Evolutionary conservation across 2,888 invertebrate species (phyloP).

Genomic region (Cataglyphis albicans): DNA sequence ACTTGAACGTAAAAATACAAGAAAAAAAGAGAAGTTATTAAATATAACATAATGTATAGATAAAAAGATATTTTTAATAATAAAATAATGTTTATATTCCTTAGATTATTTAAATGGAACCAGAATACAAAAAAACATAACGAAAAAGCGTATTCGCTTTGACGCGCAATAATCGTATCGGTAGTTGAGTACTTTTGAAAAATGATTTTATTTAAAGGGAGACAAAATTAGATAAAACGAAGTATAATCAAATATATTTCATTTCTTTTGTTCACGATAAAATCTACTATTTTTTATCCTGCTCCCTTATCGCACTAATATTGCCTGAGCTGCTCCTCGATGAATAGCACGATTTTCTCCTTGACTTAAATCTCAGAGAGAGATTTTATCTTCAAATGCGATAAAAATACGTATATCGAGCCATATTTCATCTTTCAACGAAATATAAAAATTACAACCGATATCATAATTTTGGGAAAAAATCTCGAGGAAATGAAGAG

Average conservation of each 20-base stretch:
- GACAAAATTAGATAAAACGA: slow-evolving; percentile 9
- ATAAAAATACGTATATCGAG: background rate
- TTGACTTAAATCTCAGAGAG: slow-evolving; percentile 16
- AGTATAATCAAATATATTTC: background rate
- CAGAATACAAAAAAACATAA: background rate
- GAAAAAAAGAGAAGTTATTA: background rate
- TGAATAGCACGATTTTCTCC: slow-evolving; percentile 13
- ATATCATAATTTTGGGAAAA: background rate
- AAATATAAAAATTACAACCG: slow-evolving; percentile 28
- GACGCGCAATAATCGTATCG: background rate
- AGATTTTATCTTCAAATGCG: slow-evolving; percentile 18
- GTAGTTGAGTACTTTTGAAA: background rate
- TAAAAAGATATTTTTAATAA: background rate
- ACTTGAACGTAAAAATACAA: background rate
- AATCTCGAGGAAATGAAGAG: background rate
- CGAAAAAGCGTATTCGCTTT: background rate
- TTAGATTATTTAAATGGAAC: background rate
- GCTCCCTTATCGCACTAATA: background rate
- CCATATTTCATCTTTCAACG: background rate
- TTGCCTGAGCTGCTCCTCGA: background rate
- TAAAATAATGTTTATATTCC: background rate
- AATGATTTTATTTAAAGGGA: background rate
- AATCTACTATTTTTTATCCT: slow-evolving; percentile 19
- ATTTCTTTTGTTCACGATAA: slow-evolving; percentile 4
- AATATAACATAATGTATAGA: background rate